Evolutionary conservation across 1,140 invertebrate genomes (phyloP).

Genomic region (Magallana ariakensis): DNA sequence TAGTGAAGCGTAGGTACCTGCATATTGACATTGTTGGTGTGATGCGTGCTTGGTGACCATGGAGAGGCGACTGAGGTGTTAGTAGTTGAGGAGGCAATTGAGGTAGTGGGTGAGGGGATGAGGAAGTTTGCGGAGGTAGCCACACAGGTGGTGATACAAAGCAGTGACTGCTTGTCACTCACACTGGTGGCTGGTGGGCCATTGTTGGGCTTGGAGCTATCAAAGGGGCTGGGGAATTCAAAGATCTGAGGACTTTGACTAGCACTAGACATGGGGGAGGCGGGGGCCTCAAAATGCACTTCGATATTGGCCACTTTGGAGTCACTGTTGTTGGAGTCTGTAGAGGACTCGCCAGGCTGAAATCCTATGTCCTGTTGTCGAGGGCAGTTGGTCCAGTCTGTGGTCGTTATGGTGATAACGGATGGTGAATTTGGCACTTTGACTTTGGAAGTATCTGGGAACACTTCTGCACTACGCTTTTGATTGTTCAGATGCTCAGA

Average conservation of each 20-base stretch:
- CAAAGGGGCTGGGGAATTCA: slow-evolving; percentile 66
- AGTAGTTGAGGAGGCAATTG: slow-evolving; percentile 45
- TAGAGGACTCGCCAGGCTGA: slow-evolving; percentile 54
- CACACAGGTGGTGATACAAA: slow-evolving; percentile 35
- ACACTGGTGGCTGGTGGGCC: not conserved
- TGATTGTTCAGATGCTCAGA: slow-evolving; percentile 52
- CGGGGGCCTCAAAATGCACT: slow-evolving; percentile 76
- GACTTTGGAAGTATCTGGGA: slow-evolving; percentile 29
- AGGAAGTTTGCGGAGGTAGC: slow-evolving; percentile 32
- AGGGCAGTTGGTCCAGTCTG: slow-evolving; percentile 64
- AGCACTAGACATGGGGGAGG: slow-evolving; percentile 74
- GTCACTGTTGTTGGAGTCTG: slow-evolving; percentile 52
- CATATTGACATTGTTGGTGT: slow-evolving; percentile 39
- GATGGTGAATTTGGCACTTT: slow-evolving; percentile 64
- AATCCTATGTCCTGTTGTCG: slow-evolving; percentile 54
- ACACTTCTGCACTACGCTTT: slow-evolving; percentile 34
- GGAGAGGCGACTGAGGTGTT: slow-evolving; percentile 45
- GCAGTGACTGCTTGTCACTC: slow-evolving; percentile 21
- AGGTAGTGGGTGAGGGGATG: slow-evolving; percentile 57
- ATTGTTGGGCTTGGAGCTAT: slow-evolving; percentile 17
- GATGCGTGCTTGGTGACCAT: slow-evolving; percentile 39
- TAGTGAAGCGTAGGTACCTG: not conserved
- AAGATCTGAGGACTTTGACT: slow-evolving; percentile 73
- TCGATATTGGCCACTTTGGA: slow-evolving; percentile 72
- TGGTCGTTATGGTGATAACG: slow-evolving; percentile 74